Percentiles rank a stretch among this genome's conserved stretches.
phyloP scores from a whole-genome alignment of 2,888 invertebrate genomes.

The Mechanitis messenoides region DNA sequence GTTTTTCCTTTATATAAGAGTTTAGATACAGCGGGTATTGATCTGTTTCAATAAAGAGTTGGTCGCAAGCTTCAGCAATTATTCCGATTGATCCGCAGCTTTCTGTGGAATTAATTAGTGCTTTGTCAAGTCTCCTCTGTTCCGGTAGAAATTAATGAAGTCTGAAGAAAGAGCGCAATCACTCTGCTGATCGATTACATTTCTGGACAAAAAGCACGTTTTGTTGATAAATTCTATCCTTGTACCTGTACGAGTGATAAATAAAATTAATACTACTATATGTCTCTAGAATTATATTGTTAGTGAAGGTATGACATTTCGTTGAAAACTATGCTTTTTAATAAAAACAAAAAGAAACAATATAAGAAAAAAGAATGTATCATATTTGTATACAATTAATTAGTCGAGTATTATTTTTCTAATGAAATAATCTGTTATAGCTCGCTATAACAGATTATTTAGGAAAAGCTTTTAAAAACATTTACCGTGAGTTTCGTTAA shows the following conservation, averaged over 20 bases:
- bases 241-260: background rate
- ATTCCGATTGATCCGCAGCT: conserved; percentile 59
- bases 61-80: conserved; percentile 54
- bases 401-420: too few relatives aligned
- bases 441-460: too few relatives aligned
- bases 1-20: background rate
- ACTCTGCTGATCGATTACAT: conserved; percentile 30
- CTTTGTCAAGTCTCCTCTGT: conserved; percentile 42
- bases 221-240: background rate
- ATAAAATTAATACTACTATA: too few relatives aligned
- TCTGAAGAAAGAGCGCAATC: conserved; percentile 37
- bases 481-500: background rate
- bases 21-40: conserved; percentile 13
- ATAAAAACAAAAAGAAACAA: too few relatives aligned
- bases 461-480: background rate
- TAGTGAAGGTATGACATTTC: too few relatives aligned
- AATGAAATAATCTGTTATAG: too few relatives aligned
- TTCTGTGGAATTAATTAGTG: conserved; percentile 65
- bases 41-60: conserved; percentile 30
- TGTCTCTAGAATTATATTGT: too few relatives aligned
- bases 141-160: conserved; percentile 48
- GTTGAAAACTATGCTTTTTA: too few relatives aligned
- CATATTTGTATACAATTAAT: too few relatives aligned
- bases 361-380: too few relatives aligned
- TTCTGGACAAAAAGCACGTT: conserved; percentile 7